Evolutionary conservation across 1,140 invertebrate species (phyloP).

Genomic region (Aphaenogaster floridana): DNA sequence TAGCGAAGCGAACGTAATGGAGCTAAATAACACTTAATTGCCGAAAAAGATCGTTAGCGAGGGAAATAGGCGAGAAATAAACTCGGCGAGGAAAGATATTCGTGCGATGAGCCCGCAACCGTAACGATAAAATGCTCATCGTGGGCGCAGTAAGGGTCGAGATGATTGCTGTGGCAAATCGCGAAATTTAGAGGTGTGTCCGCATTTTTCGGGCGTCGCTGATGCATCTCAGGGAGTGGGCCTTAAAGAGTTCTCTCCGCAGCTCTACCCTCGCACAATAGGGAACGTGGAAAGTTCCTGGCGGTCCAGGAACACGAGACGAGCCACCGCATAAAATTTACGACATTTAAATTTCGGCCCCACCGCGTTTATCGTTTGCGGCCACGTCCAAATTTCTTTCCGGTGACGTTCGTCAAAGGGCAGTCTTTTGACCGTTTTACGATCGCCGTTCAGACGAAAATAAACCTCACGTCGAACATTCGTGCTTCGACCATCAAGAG

Average conservation of each 20-base stretch:
- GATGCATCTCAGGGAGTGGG: constrained; percentile 22
- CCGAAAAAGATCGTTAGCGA: not conserved
- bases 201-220: constrained; percentile 23
- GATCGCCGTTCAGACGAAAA: constrained; percentile 39
- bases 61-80: not conserved
- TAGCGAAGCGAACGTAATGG: not conserved
- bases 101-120: not conserved
- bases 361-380: constrained; percentile 70
- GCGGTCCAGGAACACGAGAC: constrained; percentile 22
- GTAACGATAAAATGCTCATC: constrained; percentile 38
- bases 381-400: constrained; percentile 61
- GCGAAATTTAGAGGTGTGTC: constrained; percentile 5
- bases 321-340: constrained; percentile 75
- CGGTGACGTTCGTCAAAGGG: constrained; percentile 68
- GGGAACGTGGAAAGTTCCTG: constrained; percentile 43
- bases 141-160: not conserved
- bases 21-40: not conserved
- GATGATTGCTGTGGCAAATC: constrained; percentile 31
- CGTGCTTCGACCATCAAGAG: not conserved
- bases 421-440: constrained; percentile 48
- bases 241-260: constrained; percentile 46
- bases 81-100: not conserved
- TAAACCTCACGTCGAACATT: constrained; percentile 33
- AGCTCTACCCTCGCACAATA: constrained; percentile 41
- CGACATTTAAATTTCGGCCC: constrained; percentile 76